Evolutionary conservation across 1,140 invertebrate species (phyloP).

Genomic region (Psix sp.): DNA sequence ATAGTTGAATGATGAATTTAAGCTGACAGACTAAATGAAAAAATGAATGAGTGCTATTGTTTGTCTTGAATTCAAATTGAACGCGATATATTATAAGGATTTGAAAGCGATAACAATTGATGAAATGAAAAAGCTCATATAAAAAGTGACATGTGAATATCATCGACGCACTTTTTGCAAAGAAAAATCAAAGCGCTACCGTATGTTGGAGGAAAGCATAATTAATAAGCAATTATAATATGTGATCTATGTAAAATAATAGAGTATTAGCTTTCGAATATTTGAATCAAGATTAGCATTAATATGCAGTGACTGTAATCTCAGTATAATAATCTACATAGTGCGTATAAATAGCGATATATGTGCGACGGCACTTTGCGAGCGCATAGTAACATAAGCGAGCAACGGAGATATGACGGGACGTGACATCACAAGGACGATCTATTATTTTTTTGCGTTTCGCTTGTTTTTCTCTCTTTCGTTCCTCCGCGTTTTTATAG

Average conservation of each 20-base stretch:
- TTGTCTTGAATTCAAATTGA: no score
- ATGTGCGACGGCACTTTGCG: slow-evolving; percentile 43
- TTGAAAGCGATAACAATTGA: no score
- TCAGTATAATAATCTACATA: slow-evolving; percentile 57
- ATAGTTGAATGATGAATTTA: no score
- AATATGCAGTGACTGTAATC: slow-evolving; percentile 52
- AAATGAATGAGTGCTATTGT: no score
- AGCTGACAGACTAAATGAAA: no score
- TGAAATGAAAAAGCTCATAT: no score
- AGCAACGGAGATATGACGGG: slow-evolving; percentile 65
- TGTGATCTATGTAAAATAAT: slow-evolving; percentile 57
- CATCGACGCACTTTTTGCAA: no score
- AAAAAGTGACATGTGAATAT: no score
- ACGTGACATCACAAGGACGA: slow-evolving; percentile 70
- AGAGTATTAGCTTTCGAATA: slow-evolving; percentile 24
- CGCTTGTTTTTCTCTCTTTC: slow-evolving; percentile 58
- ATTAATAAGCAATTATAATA: slow-evolving; percentile 48
- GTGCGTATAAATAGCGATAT: slow-evolving; percentile 44
- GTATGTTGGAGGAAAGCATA: slow-evolving; percentile 38
- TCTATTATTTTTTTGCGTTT: slow-evolving; percentile 58
- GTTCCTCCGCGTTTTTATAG: slow-evolving; percentile 48
- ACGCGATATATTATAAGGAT: no score
- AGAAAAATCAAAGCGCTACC: slow-evolving; percentile 30
- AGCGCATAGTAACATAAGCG: slow-evolving; percentile 56
- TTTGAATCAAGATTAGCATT: slow-evolving; percentile 46